Conservation (phyloP, 2,113 vertebrate genomes). For the Xiphophorus maculatus region DNA sequence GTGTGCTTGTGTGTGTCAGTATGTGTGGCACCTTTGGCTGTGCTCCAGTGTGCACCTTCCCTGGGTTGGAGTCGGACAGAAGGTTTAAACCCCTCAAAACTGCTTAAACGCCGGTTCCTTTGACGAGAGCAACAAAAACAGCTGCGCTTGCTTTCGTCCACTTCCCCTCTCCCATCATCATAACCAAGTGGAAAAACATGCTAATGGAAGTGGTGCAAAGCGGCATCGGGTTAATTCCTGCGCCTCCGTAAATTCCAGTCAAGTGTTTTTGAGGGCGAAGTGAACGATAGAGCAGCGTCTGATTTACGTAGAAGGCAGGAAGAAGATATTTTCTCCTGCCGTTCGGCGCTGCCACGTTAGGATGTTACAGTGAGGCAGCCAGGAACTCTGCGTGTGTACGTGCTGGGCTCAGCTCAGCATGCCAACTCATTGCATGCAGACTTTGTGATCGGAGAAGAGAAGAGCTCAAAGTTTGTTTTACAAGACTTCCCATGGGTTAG, state of each 20-base stretch:
- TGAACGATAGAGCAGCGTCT: slow-evolving; percentile 32
- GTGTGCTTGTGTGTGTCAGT: neutral
- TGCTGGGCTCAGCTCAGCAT: slow-evolving; percentile 50
- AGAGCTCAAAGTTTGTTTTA: slow-evolving; percentile 53
- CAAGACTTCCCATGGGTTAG: slow-evolving; percentile 37
- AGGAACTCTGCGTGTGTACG: slow-evolving; percentile 34
- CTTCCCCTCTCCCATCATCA: slow-evolving; percentile 71
- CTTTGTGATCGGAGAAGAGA: slow-evolving; percentile 41
- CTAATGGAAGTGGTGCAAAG: slow-evolving; percentile 79
- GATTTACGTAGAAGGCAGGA: slow-evolving; percentile 58
- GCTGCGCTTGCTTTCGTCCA: slow-evolving; percentile 63
- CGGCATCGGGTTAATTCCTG: slow-evolving; percentile 72
- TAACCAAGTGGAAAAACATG: slow-evolving; percentile 77
- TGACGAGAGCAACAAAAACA: slow-evolving; percentile 73
- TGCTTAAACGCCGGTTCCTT: slow-evolving; percentile 56
- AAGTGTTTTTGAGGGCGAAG: slow-evolving; percentile 70
- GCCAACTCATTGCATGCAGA: slow-evolving; percentile 56
- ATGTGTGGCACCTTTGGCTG: slow-evolving; percentile 34
- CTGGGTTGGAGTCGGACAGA: slow-evolving; percentile 63
- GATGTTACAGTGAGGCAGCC: slow-evolving; percentile 41
- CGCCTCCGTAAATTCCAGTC: slow-evolving; percentile 72
- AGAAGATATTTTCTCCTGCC: slow-evolving; percentile 48
- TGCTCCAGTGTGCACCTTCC: slow-evolving; percentile 44
- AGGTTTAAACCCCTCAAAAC: slow-evolving; percentile 56
- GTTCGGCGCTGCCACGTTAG: slow-evolving; percentile 49